Evolutionary conservation across 2,113 vertebrate species (phyloP).

Genomic region (Lipotes vexillifer): DNA sequence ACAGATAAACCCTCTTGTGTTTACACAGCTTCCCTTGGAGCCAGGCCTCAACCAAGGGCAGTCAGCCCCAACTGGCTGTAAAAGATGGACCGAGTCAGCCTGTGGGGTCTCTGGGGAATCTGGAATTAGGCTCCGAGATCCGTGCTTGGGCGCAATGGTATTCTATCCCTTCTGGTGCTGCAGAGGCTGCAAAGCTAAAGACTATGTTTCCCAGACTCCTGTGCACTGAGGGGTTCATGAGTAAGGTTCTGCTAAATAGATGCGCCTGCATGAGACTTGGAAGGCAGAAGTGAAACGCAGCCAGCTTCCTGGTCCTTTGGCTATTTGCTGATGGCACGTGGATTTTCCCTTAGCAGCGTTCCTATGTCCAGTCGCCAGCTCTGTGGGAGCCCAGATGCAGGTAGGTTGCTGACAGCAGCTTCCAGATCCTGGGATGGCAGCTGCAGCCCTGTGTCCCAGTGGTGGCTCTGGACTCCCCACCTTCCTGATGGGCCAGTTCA

Average conservation of each 20-base stretch:
- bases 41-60: neutral
- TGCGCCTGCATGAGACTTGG: neutral
- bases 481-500: neutral
- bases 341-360: neutral
- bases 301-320: neutral
- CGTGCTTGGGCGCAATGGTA: neutral
- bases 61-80: neutral
- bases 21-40: neutral
- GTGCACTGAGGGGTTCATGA: neutral
- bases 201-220: neutral
- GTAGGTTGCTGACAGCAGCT: neutral
- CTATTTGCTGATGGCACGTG: rapidly evolving
- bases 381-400: neutral
- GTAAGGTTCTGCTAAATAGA: neutral
- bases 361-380: neutral
- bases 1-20: neutral
- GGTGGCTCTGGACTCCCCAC: no score
- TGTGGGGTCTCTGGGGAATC: neutral
- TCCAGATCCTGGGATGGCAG: no score
- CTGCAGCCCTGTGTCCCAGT: neutral
- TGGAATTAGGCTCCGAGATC: neutral
- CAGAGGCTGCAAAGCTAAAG: neutral
- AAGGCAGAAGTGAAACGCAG: neutral
- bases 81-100: neutral
- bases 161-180: neutral